Evolutionary conservation across 2,888 invertebrate species (phyloP).

Genomic region (Rhingia campestris): DNA sequence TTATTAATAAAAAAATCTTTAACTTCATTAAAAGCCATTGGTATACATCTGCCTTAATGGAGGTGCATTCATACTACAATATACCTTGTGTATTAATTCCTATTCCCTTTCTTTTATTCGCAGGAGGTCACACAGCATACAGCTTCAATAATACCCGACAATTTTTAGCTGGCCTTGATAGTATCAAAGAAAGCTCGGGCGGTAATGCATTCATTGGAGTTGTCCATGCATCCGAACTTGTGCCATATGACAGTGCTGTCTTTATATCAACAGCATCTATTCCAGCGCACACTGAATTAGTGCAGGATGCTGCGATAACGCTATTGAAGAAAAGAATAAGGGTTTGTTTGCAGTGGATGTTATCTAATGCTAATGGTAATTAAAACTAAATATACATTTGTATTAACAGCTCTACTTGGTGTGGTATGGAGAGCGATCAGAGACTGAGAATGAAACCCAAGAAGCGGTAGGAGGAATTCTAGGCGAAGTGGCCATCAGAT

Average conservation of each 20-base stretch:
- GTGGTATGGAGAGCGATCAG: constrained; percentile 83
- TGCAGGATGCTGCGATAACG: constrained; percentile 82
- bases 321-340: constrained; percentile 83
- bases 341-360: constrained; percentile 78
- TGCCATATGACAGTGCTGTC: constrained; percentile 86
- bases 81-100: too few relatives aligned
- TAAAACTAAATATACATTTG: constrained; percentile 15
- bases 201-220: constrained; percentile 86
- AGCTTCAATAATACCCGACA: constrained; percentile 82
- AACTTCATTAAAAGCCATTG: too few relatives aligned
- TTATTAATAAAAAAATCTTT: background rate
- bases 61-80: too few relatives aligned
- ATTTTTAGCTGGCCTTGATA: constrained; percentile 81
- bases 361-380: background rate
- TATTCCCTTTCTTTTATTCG: constrained; percentile 9
- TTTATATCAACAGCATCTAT: constrained; percentile 85
- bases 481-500: constrained; percentile 82
- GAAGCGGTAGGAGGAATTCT: constrained; percentile 82
- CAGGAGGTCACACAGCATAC: constrained; percentile 81
- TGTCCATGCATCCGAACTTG: constrained; percentile 85
- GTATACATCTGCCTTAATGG: too few relatives aligned
- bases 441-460: constrained; percentile 82
- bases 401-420: constrained; percentile 82
- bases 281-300: constrained; percentile 84
- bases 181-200: constrained; percentile 80